A percentile compares a stretch with the other conserved stretches of the same genome.
Evolutionary conservation across 30 jellyfish, hydroid and myxozoan genomes (phyloP).

Genomic region (Aurelia sp.): DNA sequence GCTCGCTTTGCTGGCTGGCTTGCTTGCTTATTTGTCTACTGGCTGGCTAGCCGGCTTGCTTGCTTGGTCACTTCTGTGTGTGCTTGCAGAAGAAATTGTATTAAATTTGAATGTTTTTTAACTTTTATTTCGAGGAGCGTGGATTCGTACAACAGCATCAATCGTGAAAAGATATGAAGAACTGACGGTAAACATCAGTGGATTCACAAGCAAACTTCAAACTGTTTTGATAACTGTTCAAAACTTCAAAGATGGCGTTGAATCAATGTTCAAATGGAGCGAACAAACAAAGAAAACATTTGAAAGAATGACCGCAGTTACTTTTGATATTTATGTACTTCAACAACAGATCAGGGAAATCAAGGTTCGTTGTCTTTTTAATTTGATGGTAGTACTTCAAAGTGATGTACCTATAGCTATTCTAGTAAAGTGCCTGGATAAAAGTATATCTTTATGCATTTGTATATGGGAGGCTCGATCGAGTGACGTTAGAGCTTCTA

Average conservation of each 20-base stretch:
- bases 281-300: slow-evolving; percentile 74
- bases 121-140: slow-evolving; percentile 67
- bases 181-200: slow-evolving; percentile 64
- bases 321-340: slow-evolving; percentile 80
- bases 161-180: slow-evolving; percentile 89
- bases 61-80: too few relatives aligned
- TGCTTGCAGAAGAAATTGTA: too few relatives aligned
- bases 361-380: slow-evolving; percentile 52
- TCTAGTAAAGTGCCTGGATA: too few relatives aligned
- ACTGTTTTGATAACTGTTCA: slow-evolving; percentile 90
- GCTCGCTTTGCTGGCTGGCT: too few relatives aligned
- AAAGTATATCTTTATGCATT: too few relatives aligned
- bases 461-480: too few relatives aligned
- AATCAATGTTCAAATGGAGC: slow-evolving; percentile 82
- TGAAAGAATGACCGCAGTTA: slow-evolving; percentile 79
- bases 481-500: too few relatives aligned
- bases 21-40: too few relatives aligned
- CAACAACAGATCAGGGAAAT: slow-evolving; percentile 94
- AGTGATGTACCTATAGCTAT: too few relatives aligned
- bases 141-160: slow-evolving; percentile 92
- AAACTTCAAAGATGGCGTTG: slow-evolving; percentile 95
- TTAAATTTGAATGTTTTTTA: not conserved
- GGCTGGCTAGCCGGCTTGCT: too few relatives aligned
- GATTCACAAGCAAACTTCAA: slow-evolving; percentile 83
- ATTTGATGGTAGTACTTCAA: too few relatives aligned